Percentiles rank a stretch among this genome's conserved stretches.
These are phyloP conservation scores for Aptenodytes patagonicus DNA, from an alignment of 2,113 vertebrate genomes.

Conservation along the genomic window DNA sequence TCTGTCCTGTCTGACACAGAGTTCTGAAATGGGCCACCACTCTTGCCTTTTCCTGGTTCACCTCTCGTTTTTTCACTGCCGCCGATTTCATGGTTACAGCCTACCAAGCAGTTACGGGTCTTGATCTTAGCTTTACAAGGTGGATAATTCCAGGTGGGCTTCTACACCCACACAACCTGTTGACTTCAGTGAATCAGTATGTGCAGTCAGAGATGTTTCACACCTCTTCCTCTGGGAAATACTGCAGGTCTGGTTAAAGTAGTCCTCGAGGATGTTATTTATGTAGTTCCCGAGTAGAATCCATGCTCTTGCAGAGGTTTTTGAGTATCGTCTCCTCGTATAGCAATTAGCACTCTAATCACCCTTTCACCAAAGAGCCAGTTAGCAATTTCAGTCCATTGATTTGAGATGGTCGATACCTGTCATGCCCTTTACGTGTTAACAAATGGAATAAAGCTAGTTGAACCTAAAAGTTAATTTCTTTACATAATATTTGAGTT, in stretches of 20 bases:
- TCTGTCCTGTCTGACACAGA: slow-evolving; percentile 58
- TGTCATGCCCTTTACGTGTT: slow-evolving; percentile 3
- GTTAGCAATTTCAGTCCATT: slow-evolving; percentile 42
- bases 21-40: slow-evolving; percentile 57
- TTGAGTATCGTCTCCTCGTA: neutral
- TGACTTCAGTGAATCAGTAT: neutral
- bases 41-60: slow-evolving; percentile 73
- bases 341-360: neutral
- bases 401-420: slow-evolving; percentile 1
- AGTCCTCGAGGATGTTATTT: neutral
- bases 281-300: neutral
- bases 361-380: slow-evolving; percentile 46
- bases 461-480: slow-evolving; percentile 33
- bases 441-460: slow-evolving; percentile 37
- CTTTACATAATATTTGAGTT: slow-evolving; percentile 7
- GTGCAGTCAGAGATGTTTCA: neutral
- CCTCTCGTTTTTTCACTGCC: slow-evolving; percentile 38
- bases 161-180: neutral
- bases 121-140: slow-evolving; percentile 36
- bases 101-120: slow-evolving; percentile 20
- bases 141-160: neutral
- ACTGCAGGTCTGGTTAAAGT: neutral
- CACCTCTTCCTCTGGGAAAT: neutral
- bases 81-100: neutral
- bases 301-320: neutral